Evolutionary conservation across 2,797 vertebrate species (phyloP), one percentile per base, ranked within the genome.

Genomic region (Peromyscus aztecus): DNA sequence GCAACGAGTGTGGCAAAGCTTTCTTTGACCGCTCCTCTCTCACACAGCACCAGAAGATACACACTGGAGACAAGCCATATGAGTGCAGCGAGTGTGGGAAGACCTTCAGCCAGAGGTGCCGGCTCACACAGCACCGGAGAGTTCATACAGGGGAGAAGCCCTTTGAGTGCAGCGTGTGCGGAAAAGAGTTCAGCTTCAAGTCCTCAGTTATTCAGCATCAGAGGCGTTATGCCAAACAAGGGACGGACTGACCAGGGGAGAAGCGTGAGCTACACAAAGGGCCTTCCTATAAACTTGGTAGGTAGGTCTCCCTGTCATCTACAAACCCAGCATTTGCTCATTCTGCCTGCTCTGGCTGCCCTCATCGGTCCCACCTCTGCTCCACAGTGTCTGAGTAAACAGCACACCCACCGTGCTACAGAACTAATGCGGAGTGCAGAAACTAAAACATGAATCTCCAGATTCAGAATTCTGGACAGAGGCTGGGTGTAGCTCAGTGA

Each of bases 91-190:
- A 98, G 89, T 98, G 98, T 9, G 97, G 98, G 11, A 98, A 98
- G 55, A 97, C 97, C 95, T 98, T 98, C 31, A 98, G 96, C 89
- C 97, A 98, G 94, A 92, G 95, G 46, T 98, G 97, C 86, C 91
- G 97, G 11, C 98, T 98, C 40, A 96, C 94, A 0, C 88, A 97
- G 80, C 98, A 98, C 31, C 97, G 95, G 92, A 86, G 98, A 37
- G 97, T 98, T 43, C 98, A 98, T 24, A 98, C 98, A 0, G 98
- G 98, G 43, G 98, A 98, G 95, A 98, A 98, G 83, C 98, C 98
- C 55, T 98, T 96, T 81, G 96, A 98, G 31, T 98, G 98, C 88
- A 95, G 97, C 0, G 97, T 98, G 27, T 98, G 98, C 75, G 98
- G 97, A 11, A 98, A 98, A 69, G 97, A 97, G 27, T 98, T 98